A percentile compares a stretch with the other conserved stretches of the same genome.
Evolutionary conservation across 2,113 vertebrate species (phyloP).

Genomic region (Hippocampus guttulatus): DNA sequence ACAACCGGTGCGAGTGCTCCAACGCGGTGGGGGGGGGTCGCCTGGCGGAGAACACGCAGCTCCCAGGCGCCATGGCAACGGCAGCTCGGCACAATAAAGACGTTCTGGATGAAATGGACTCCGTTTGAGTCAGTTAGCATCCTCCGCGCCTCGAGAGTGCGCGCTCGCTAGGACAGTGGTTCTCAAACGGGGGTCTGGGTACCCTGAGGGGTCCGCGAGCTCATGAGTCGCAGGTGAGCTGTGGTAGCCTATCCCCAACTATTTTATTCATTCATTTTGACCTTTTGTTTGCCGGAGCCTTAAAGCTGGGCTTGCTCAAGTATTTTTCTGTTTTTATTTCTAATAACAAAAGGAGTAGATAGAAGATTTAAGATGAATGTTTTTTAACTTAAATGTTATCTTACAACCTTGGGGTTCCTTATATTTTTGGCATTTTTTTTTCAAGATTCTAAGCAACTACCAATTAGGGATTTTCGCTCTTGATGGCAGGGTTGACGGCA

Average conservation of each 20-base stretch:
- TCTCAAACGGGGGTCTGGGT: not conserved
- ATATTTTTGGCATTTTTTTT: too few relatives aligned
- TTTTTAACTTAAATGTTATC: too few relatives aligned
- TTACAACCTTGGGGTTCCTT: too few relatives aligned
- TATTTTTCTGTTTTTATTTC: too few relatives aligned
- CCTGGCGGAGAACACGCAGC: constrained; percentile 31
- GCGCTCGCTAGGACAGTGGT: not conserved
- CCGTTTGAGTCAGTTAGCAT: constrained; percentile 9
- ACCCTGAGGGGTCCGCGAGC: not conserved
- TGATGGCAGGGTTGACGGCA: not conserved
- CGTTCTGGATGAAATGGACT: constrained; percentile 25
- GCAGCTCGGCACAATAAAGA: constrained; percentile 50
- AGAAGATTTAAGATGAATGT: too few relatives aligned
- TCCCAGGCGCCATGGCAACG: constrained; percentile 67
- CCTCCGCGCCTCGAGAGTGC: not conserved
- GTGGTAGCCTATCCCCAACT: too few relatives aligned
- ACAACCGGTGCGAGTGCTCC: not conserved
- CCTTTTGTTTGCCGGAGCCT: too few relatives aligned
- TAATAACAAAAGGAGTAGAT: too few relatives aligned
- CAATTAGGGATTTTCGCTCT: not conserved
- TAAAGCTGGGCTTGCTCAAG: too few relatives aligned
- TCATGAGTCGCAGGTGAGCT: too few relatives aligned
- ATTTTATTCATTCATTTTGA: too few relatives aligned
- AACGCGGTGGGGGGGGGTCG: constrained; percentile 38
- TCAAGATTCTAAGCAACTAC: not conserved